These are phyloP conservation scores for Mirza zaza DNA, from an alignment of 2,113 vertebrate species.

Conservation along the genomic window DNA sequence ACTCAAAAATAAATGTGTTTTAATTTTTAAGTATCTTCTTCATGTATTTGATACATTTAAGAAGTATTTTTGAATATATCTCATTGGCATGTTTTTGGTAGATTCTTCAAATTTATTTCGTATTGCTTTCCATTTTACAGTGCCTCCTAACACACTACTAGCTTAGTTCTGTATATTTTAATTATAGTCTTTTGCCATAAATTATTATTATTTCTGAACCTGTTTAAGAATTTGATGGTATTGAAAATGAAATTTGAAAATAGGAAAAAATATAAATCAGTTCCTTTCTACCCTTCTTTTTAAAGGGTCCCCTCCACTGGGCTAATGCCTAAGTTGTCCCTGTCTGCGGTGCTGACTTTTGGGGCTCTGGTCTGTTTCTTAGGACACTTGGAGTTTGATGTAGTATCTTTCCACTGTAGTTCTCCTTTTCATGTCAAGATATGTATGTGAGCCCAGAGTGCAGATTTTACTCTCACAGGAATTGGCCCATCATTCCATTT, in stretches of 20 bases:
- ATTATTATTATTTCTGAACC: background rate
- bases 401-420: too few species aligned
- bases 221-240: background rate
- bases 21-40: background rate
- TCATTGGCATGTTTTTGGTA: background rate
- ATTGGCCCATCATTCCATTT: background rate
- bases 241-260: conserved; percentile 6
- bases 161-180: background rate
- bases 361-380: background rate
- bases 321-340: too few species aligned
- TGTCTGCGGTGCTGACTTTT: background rate
- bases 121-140: background rate
- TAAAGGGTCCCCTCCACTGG: background rate
- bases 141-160: background rate
- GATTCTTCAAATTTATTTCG: background rate
- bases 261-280: background rate
- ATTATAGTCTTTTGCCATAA: background rate
- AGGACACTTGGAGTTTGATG: background rate
- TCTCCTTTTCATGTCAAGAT: background rate
- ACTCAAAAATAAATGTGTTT: background rate
- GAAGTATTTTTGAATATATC: background rate
- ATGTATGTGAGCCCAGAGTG: background rate
- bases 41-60: background rate
- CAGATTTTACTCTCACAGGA: background rate
- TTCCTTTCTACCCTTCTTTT: background rate